Evolutionary conservation across 2,113 vertebrate genomes (phyloP), one percentile per base, ranked within the genome.

Genomic region (Oenanthe melanoleuca): DNA sequence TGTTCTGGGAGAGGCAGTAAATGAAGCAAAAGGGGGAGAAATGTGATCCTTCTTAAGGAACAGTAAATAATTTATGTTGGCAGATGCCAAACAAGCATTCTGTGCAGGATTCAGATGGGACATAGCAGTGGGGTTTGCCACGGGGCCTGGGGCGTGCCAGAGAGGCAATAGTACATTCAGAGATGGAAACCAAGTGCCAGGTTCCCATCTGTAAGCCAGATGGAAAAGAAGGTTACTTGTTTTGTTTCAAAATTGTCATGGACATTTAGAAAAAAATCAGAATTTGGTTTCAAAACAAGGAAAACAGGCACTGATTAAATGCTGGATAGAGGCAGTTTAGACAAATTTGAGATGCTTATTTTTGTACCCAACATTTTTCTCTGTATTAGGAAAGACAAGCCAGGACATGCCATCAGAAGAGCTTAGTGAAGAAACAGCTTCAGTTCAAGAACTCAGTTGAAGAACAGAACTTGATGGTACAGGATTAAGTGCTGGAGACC

Each of bases 141-240:
- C 0, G 0, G 49, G 52, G 38, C 29, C 25, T 14, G 20, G 37
- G 38, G 4, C 3, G 2, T 3, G 6, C 44, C 70, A 20, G 57
- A 44, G 84, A 78, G 69, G 69, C 81, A 47, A 40, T 0, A 60
- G 37, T 31, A 21, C 25, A 1, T 40, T 59, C 56, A n/a, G 85
- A 67, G 66, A 44, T 45, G 74, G 63, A 70, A 82, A 90, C n/a
- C 55, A 45, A 94, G 70, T 18, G 50, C 86, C 79, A 34, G 49
- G 28, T 40, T 91, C 70, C 87, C 95, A 93, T 94, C 95, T 97
- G 95, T 38, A 61, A 70, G 16, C 79, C 95, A 97, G 92, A 94
- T 92, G 96, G 92, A 73, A 79, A 74, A 85, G 49, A 69, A 84
- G n/a, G 79, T 50, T 31, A 11, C 33, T 95, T 95, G 88, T 65